Evolutionary conservation across 2,888 invertebrate species (phyloP).

Genomic region (Cerceris rybyensis): DNA sequence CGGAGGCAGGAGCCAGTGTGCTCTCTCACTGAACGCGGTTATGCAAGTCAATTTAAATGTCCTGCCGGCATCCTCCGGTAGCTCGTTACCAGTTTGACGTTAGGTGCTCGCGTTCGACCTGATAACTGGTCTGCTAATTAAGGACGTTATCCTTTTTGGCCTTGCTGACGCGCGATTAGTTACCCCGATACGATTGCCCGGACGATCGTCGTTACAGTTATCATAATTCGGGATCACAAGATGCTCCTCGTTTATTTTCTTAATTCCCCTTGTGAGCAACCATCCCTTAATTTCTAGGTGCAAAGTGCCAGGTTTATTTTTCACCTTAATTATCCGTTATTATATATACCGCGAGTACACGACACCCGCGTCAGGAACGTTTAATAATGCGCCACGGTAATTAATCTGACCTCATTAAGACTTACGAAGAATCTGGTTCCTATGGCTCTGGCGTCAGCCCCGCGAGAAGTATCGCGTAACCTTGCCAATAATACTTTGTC

Average conservation of each 20-base stretch:
- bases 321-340: constrained; percentile 49
- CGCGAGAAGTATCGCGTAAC: constrained; percentile 35
- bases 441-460: constrained; percentile 23
- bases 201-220: constrained; percentile 59
- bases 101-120: constrained; percentile 49
- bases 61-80: constrained; percentile 47
- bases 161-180: constrained; percentile 46
- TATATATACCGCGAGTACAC: constrained; percentile 4
- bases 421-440: constrained; percentile 42
- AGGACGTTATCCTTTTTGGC: constrained; percentile 55
- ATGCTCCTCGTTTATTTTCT: constrained; percentile 28
- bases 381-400: constrained; percentile 62
- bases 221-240: constrained; percentile 61
- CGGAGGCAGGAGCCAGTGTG: constrained; percentile 29
- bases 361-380: constrained; percentile 24
- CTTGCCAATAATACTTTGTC: constrained; percentile 41
- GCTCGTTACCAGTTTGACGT: constrained; percentile 68
- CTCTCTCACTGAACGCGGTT: constrained; percentile 64
- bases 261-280: not conserved
- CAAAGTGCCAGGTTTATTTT: constrained; percentile 17
- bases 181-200: constrained; percentile 41
- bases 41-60: constrained; percentile 80
- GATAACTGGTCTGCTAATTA: constrained; percentile 64
- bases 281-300: constrained; percentile 8
- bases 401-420: constrained; percentile 66